A percentile compares a stretch with the other conserved stretches of the same genome.
phyloP scores from a whole-genome alignment of 2,888 invertebrate species.

The Caenorhabditis becei region DNA sequence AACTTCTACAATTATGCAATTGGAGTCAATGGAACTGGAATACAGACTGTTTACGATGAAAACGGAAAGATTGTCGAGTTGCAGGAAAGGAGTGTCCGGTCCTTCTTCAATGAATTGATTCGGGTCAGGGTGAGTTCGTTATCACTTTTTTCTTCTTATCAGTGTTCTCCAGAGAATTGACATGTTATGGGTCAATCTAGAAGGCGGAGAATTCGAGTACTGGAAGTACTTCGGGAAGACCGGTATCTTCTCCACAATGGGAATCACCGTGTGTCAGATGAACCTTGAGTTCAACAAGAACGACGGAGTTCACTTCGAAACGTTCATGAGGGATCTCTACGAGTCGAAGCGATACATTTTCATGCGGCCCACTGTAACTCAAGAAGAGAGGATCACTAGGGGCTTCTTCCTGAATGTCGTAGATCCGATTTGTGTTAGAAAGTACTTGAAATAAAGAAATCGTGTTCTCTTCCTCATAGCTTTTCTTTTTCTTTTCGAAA shows the following conservation, averaged over 20 bases:
- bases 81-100: slow-evolving; percentile 3
- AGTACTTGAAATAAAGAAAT: slow-evolving; percentile 36
- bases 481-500: slow-evolving; percentile 8
- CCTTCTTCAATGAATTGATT: slow-evolving; percentile 13
- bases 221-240: slow-evolving; percentile 23
- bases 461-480: background rate
- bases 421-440: slow-evolving; percentile 24
- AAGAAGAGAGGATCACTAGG: background rate
- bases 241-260: slow-evolving; percentile 7
- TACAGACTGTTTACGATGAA: slow-evolving; percentile 16
- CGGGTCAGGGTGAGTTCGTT: slow-evolving; percentile 6
- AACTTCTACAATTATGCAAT: slow-evolving; percentile 31
- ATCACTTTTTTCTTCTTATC: background rate
- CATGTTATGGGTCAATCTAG: slow-evolving; percentile 30
- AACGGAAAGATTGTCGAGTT: slow-evolving; percentile 5
- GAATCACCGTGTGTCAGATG: slow-evolving; percentile 29
- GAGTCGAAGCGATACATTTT: background rate
- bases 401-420: slow-evolving; percentile 15
- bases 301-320: slow-evolving; percentile 15
- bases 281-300: slow-evolving; percentile 21
- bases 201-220: slow-evolving; percentile 38
- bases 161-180: slow-evolving; percentile 22
- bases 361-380: background rate
- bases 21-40: slow-evolving; percentile 36
- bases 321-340: slow-evolving; percentile 9